Evolutionary conservation across 2,113 vertebrate species (phyloP).

Genomic region (Cnemophilus loriae): DNA sequence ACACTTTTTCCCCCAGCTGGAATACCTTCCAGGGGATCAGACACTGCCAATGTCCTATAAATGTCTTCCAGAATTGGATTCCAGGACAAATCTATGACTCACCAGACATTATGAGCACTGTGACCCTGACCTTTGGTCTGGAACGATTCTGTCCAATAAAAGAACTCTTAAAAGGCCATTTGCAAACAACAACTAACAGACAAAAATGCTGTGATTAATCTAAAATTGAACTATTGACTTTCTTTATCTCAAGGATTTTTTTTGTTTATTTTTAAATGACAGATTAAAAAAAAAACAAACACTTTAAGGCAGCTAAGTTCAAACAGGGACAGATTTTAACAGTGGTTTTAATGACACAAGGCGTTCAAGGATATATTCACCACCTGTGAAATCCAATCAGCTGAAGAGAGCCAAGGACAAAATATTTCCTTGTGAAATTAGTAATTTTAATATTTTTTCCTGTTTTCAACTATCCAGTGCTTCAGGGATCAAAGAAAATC

Average conservation of each 20-base stretch:
- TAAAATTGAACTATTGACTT: background rate
- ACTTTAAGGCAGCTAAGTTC: background rate
- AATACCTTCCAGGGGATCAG: background rate
- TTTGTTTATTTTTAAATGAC: background rate
- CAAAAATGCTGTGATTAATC: background rate
- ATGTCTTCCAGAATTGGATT: slow-evolving; percentile 21
- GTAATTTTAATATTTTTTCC: background rate
- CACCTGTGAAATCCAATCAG: background rate
- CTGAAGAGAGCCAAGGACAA: background rate
- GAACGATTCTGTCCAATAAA: background rate
- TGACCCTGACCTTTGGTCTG: slow-evolving; percentile 44
- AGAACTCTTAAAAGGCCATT: background rate
- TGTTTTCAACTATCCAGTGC: background rate
- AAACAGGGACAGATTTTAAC: background rate
- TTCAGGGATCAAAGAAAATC: background rate
- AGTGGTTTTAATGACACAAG: background rate
- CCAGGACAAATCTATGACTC: slow-evolving; percentile 50
- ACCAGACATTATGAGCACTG: background rate
- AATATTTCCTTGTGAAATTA: background rate
- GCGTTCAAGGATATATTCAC: background rate
- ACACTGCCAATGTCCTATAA: background rate
- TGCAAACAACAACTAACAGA: background rate
- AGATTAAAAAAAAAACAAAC: background rate
- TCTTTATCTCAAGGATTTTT: background rate
- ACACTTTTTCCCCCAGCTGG: background rate